A percentile compares a stretch with the other conserved stretches of the same genome.
These are phyloP conservation scores for Idris sp. DNA, from an alignment of 1,140 invertebrate genomes.

Conservation along the genomic window DNA sequence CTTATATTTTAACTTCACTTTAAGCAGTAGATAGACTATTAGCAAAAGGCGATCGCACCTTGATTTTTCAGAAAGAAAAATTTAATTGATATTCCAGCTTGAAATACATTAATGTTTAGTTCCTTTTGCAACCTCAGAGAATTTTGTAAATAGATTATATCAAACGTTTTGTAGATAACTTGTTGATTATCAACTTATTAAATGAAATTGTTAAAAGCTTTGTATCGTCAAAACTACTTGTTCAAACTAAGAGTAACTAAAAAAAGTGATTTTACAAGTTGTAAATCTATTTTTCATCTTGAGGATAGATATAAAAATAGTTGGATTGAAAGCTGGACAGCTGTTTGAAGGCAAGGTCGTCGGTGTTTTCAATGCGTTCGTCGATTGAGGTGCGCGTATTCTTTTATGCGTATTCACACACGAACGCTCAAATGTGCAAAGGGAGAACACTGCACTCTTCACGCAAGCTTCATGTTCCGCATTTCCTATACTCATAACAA, in stretches of 20 bases:
- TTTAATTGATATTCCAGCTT: background rate
- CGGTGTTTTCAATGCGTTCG: slow-evolving; percentile 19
- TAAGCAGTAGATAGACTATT: slow-evolving; percentile 43
- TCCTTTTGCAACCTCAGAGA: too few species aligned
- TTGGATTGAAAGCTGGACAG: too few species aligned
- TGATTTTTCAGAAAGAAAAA: slow-evolving; percentile 27
- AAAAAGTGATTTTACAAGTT: too few species aligned
- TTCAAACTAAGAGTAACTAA: too few species aligned
- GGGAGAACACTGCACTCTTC: slow-evolving; percentile 62
- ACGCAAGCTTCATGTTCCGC: slow-evolving; percentile 42
- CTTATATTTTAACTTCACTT: slow-evolving; percentile 23
- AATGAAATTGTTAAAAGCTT: too few species aligned
- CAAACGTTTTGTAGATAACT: background rate
- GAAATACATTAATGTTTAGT: background rate
- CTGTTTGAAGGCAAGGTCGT: slow-evolving; percentile 73
- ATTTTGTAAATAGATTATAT: background rate
- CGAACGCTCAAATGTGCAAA: slow-evolving; percentile 38
- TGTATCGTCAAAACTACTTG: too few species aligned
- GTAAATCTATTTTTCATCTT: too few species aligned
- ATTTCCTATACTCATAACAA: slow-evolving; percentile 40
- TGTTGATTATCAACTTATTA: too few species aligned
- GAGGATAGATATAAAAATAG: too few species aligned
- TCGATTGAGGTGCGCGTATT: slow-evolving; percentile 27
- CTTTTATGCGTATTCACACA: slow-evolving; percentile 27
- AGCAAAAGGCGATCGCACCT: slow-evolving; percentile 5